These are phyloP conservation scores for Riptortus pedestris DNA, from an alignment of 1,140 invertebrate genomes.

Conservation along the genomic window DNA sequence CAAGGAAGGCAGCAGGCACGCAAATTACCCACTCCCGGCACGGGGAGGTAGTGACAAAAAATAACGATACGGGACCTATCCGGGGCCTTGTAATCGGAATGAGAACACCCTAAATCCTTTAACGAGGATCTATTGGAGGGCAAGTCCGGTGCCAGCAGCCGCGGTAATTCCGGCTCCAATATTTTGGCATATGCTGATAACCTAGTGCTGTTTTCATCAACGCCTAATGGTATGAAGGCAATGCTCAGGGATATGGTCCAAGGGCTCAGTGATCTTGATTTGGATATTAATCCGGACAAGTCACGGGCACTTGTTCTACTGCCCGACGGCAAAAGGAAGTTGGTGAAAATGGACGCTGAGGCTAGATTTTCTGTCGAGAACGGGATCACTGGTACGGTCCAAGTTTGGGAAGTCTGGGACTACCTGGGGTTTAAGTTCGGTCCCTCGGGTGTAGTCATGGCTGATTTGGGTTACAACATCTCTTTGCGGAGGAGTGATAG, in stretches of 20 bases:
- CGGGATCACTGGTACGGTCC: background rate
- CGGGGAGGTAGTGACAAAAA: slow-evolving; percentile 75
- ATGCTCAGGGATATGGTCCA: background rate
- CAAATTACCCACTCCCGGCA: slow-evolving; percentile 75
- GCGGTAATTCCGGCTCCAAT: slow-evolving; percentile 86
- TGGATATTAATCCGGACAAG: background rate
- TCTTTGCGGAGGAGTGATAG: background rate
- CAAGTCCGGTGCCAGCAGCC: slow-evolving; percentile 79
- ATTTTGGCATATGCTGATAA: slow-evolving; percentile 32
- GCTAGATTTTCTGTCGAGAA: background rate
- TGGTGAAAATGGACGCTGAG: background rate
- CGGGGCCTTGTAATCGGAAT: too few species aligned
- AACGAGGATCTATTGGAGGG: too few species aligned
- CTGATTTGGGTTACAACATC: background rate
- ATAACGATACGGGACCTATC: slow-evolving; percentile 72
- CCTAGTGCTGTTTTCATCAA: background rate
- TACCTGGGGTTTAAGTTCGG: background rate
- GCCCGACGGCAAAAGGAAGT: background rate
- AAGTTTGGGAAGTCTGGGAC: background rate
- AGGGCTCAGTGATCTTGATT: background rate
- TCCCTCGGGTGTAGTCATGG: background rate
- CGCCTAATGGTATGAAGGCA: background rate
- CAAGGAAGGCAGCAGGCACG: slow-evolving; percentile 84
- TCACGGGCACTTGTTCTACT: background rate
- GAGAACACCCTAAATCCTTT: too few species aligned